Base-by-base conservation (phyloP, 2,797 vertebrate genomes). In the Sebastes variabilis region DNA sequence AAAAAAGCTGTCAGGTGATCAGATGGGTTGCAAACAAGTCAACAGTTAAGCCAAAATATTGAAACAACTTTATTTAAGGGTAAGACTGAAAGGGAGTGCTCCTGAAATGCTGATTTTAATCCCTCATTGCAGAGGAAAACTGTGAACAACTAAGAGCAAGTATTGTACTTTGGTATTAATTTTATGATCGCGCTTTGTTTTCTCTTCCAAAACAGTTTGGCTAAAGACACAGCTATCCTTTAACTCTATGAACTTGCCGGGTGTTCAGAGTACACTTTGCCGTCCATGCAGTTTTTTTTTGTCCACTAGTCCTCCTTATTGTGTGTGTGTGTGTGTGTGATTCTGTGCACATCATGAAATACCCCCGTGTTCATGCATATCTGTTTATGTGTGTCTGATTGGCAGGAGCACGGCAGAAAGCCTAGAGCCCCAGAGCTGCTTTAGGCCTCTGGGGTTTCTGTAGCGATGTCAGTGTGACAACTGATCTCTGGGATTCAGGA, bases 381-480 rank as follows among this genome's bases (percentile, higher is more conserved):
- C 59, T 76, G 72, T 75, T 20, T 85, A 66, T 88, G 75, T 78
- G 80, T 72, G 72, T 66, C 18, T 92, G 91, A 93, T 79, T 91
- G 90, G 91, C 90, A 90, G 81, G 27, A 73, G 77, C 55, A 4
- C 42, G 66, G 66, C 62, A 82, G 94, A 95, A 96, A 97, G 87
- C 75, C 81, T 92, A 95, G 95, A 96, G 87, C 89, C 94, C 95
- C 95, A 80, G 70, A 88, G 96, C 93, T 83, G 87, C 86, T 67
- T 29, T 14, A 60, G 72, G 65, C 91, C 94, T 94, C 88, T 80
- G 81, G 88, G 87, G 88, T 81, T 93, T 93, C 92, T 88, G 86
- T 90, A 90, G 88, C 91, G 76, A 96, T 92, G 92, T 96, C 94
- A 93, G 91, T 91, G 89, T 94, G 96, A 96, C 97, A 97, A 75